Evolutionary conservation across 2,888 invertebrate species (phyloP), one percentile per base, ranked within the genome.

Genomic region (Apodemia zela): DNA sequence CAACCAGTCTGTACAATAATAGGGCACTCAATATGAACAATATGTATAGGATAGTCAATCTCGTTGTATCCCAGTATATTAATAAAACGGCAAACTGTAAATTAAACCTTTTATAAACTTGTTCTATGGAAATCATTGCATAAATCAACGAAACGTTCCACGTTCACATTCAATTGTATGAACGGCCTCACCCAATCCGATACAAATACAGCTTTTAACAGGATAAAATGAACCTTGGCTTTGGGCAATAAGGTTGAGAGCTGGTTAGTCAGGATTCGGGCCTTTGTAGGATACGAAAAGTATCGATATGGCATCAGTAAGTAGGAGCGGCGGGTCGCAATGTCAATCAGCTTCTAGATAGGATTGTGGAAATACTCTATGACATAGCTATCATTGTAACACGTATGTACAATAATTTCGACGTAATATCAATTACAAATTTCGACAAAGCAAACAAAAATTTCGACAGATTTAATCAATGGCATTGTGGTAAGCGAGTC

Each of bases 261-360:
- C 47, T 21, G 35, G 45, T 49, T 63, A 49, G 7, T 38, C 57
- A 42, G 8, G 45, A 21, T 5, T 33, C 49, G 21, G 49, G 15
- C 13, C 63, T 63, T 64, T 58, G 59, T 60, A 62, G 63, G 62
- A 57, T 57, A 57, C 57, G 57, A 57, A 29, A 57, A 66, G 69
- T 61, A 68, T 71, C 69, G 63, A 64, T 61, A 63, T 66, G 66
- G 61, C 68, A 71, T 72, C 69, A 54, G 65, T 60, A 65, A 58
- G 65, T 63, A 65, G 68, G 71, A 69, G 69, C 68, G 71, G 69
- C 65, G 63, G 73, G 72, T 72, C 71, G 69, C 65, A 61, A 69
- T 69, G 73, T 72, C 73, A 72, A 72, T 72, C 72, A 72, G 71
- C 59, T 66, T 60, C 60, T 65, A 65, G 65, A 66, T 71, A 64